A percentile compares a stretch with the other conserved stretches of the same genome.
Evolutionary conservation across 2,797 vertebrate genomes (phyloP).

Genomic region (Hafferia zeledoni): DNA sequence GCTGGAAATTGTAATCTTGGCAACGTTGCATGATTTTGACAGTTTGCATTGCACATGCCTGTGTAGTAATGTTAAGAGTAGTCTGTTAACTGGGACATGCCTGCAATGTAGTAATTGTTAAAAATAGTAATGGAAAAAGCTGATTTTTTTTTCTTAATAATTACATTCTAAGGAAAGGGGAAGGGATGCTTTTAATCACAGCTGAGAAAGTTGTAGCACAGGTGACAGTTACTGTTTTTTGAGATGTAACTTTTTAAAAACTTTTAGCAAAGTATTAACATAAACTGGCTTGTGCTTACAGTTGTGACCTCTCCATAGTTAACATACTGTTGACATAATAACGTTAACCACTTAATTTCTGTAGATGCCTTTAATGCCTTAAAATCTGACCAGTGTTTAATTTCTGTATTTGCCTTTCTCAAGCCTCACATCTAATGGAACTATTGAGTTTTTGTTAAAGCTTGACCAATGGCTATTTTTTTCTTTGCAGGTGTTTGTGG

Average conservation of each 20-base stretch:
- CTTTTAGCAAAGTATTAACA: neutral
- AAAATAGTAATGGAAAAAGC: neutral
- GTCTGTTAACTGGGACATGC: neutral
- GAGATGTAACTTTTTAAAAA: neutral
- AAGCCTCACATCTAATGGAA: neutral
- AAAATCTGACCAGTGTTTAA: neutral
- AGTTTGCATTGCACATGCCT: neutral
- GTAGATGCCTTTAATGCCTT: neutral
- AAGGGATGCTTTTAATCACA: neutral
- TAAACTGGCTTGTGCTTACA: neutral
- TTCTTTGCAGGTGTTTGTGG: constrained; percentile 91
- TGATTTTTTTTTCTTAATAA: neutral
- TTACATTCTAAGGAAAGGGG: neutral
- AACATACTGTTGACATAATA: neutral
- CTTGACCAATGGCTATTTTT: neutral
- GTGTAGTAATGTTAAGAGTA: neutral
- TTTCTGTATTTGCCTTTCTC: constrained; percentile 14
- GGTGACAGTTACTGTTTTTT: neutral
- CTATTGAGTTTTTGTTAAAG: constrained; percentile 14
- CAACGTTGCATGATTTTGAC: neutral
- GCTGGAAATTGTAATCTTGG: neutral
- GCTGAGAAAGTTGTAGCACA: neutral
- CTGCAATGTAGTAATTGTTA: neutral
- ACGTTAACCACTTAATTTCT: neutral
- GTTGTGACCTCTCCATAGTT: neutral